phyloP scores from a whole-genome alignment of 2,888 invertebrate species.

The Craniophora ligustri region DNA sequence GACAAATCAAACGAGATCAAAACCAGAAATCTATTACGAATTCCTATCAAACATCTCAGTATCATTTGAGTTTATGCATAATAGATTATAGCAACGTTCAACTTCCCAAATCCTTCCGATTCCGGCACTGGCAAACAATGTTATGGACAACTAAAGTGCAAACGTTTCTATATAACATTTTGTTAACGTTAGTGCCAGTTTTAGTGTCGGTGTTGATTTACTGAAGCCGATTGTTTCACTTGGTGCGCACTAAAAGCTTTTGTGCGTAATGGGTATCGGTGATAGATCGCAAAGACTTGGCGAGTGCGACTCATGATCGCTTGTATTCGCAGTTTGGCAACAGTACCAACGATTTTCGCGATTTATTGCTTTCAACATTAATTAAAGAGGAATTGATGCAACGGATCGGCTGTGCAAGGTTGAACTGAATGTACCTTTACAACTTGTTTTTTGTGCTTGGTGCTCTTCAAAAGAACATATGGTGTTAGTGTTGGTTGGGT shows the following conservation, averaged over 20 bases:
- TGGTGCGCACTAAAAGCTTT: conserved; percentile 64
- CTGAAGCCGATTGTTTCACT: conserved; percentile 52
- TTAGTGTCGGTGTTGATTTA: conserved; percentile 54
- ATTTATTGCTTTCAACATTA: conserved; percentile 12
- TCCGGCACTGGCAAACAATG: conserved; percentile 51
- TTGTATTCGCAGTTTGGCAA: conserved; percentile 35
- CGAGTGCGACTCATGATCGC: conserved; percentile 48
- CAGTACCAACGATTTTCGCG: conserved; percentile 15
- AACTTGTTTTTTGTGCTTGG: not conserved
- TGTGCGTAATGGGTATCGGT: conserved; percentile 58
- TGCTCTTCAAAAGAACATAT: not conserved
- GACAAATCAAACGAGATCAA: conserved; percentile 25
- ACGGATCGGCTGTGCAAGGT: not conserved
- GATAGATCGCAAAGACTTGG: conserved; percentile 50
- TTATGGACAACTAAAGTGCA: conserved; percentile 33
- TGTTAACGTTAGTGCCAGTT: conserved; percentile 39
- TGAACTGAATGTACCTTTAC: not conserved
- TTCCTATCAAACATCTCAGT: conserved; percentile 30
- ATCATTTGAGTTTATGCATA: conserved; percentile 53
- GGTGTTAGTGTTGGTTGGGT: too few species aligned
- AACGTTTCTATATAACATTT: conserved; percentile 25
- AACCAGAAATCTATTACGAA: conserved; percentile 15
- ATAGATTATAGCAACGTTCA: conserved; percentile 62
- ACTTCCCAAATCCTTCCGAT: conserved; percentile 62
- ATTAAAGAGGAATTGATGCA: not conserved